Percentiles rank a stretch among this genome's conserved stretches.
These are phyloP conservation scores for Stictonetta naevosa DNA, from an alignment of 2,113 vertebrate species.

Conservation along the genomic window DNA sequence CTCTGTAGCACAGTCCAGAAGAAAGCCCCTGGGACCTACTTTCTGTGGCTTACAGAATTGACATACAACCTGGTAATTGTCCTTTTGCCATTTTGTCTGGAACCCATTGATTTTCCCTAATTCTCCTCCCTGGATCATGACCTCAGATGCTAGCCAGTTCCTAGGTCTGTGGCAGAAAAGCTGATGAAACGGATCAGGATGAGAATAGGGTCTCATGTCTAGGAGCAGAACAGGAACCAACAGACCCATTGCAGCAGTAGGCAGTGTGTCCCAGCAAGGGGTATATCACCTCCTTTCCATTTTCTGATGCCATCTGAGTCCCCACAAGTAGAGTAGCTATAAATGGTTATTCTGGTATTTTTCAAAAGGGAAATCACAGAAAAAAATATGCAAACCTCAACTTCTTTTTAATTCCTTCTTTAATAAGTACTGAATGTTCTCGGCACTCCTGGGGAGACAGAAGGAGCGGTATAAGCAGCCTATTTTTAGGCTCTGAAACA, in stretches of 20 bases:
- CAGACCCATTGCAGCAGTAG: accelerated
- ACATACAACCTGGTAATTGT: not conserved
- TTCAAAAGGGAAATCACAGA: not conserved
- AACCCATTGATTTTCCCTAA: not conserved
- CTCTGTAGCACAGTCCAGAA: not conserved
- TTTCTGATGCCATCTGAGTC: not conserved
- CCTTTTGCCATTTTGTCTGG: not conserved
- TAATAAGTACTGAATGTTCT: slow-evolving; percentile 53
- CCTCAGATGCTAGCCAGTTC: not conserved
- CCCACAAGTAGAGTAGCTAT: not conserved
- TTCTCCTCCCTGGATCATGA: not conserved
- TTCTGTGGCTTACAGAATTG: not conserved
- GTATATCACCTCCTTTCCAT: not conserved
- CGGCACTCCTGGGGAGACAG: slow-evolving; percentile 4
- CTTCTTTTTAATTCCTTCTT: slow-evolving; percentile 26
- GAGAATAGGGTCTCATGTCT: not conserved
- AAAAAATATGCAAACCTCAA: not conserved
- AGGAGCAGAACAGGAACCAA: not conserved
- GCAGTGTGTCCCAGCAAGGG: accelerated
- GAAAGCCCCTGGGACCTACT: not conserved
- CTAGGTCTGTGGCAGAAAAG: not conserved
- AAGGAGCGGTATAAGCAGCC: slow-evolving; percentile 1
- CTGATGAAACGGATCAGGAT: not conserved
- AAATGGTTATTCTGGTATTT: not conserved
- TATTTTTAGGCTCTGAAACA: not conserved